Evolutionary conservation across 2,113 vertebrate species (phyloP), one percentile per base, ranked within the genome.

Genomic region (Tenrec ecaudatus): DNA sequence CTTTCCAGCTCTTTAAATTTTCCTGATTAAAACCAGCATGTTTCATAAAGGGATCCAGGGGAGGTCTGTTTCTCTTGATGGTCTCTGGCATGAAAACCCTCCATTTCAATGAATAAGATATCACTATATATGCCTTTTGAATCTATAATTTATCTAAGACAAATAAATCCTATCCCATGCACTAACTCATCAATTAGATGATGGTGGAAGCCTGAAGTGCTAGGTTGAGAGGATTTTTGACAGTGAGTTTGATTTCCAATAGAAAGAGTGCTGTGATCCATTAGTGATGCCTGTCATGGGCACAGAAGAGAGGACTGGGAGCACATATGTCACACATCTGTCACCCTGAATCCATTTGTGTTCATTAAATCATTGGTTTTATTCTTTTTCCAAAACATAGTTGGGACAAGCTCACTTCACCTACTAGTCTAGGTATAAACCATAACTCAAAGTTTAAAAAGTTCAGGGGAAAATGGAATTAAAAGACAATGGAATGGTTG

Each of bases 211-310:
- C 75, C 57, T 79, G 36, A 75, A 75, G 57, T 33, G 36, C 66
- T 71, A 29, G 38, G 25, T 14, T 60, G 75, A 43, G n/a, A 82
- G 62, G 22, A 73, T 9, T 76, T 71, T 47, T 29, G 12, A 95
- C 40, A 68, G 19, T 64, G 77, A 73, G 22, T 81, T 23, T 92
- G 58, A 22, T 15, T 53, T 86, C 10, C 12, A 36, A 60, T 38
- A 57, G 23, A 68, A 79, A 90, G 57, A 81, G 19, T 73, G n/a
- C 9, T 66, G 84, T 36, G 75, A 73, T 73, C 88, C 60, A 73
- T 80, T 81, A 81, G 84, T 68, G 27, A 73, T 87, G 89, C 87
- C 95, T 95, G 64, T 66, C 31, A 57, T 11, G 84, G 66, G 31
- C 66, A 94, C 23, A 69, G 66, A 36, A n/a, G 11, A 38, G 36